phyloP scores from a whole-genome alignment of 2,888 invertebrate species.

The Zhuqinia jingwanae region DNA sequence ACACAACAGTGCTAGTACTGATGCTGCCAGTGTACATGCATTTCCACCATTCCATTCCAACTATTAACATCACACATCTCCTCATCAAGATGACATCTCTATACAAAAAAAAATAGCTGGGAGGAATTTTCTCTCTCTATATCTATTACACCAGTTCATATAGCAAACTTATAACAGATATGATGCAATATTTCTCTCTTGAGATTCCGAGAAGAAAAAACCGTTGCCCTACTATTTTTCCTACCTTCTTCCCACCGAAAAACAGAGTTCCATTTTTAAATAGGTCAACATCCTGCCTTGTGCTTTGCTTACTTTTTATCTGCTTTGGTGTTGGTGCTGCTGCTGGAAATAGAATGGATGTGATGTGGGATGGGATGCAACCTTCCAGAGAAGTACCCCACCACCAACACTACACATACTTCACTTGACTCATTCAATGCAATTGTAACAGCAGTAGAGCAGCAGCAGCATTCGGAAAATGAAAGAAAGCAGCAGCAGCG shows the following conservation, averaged over 20 bases:
- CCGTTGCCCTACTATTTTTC: conserved; percentile 52
- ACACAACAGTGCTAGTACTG: no score
- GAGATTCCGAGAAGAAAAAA: conserved; percentile 27
- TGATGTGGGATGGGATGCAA: conserved; percentile 49
- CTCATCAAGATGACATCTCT: background rate
- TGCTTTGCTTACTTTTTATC: no score
- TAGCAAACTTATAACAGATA: background rate
- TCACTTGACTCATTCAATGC: conserved; percentile 23
- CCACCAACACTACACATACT: background rate
- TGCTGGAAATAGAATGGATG: conserved; percentile 33
- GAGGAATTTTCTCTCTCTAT: background rate
- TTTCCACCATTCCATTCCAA: background rate
- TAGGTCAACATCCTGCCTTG: conserved; percentile 75
- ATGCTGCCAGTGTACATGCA: background rate
- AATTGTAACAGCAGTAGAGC: background rate
- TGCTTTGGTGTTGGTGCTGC: conserved; percentile 1
- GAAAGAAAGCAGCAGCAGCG: background rate
- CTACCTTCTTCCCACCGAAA: conserved; percentile 71
- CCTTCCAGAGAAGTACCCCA: conserved; percentile 51
- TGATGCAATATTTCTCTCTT: conserved; percentile 55
- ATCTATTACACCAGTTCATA: no score
- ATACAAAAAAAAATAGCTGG: background rate
- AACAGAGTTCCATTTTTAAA: conserved; percentile 72
- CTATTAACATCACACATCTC: no score
- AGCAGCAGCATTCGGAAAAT: background rate